Conservation (phyloP, 1,140 invertebrate genomes). For the Drosophila gunungcola region DNA sequence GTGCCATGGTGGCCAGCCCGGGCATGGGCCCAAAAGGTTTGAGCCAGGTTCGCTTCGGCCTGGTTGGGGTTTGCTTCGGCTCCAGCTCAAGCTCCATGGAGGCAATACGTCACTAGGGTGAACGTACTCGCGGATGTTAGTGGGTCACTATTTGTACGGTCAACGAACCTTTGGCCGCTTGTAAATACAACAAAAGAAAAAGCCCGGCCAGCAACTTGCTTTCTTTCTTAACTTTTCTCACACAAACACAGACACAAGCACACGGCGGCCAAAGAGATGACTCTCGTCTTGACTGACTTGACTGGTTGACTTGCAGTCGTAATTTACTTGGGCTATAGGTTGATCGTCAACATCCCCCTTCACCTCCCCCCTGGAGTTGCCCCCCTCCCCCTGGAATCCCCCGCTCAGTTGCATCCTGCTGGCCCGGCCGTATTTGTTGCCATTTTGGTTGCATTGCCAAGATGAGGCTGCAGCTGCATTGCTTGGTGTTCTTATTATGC, state of each 20-base stretch:
- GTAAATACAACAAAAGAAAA: constrained; percentile 80
- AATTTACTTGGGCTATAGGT: constrained; percentile 82
- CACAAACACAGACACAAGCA: constrained; percentile 16
- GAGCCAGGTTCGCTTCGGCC: constrained; percentile 68
- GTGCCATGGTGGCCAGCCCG: constrained; percentile 2
- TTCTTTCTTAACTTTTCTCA: constrained; percentile 75
- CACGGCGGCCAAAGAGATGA: constrained; percentile 33
- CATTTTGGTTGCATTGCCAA: constrained; percentile 66
- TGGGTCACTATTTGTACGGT: constrained; percentile 85
- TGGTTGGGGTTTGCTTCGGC: constrained; percentile 34
- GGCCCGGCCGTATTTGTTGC: constrained; percentile 61
- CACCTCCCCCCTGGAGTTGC: too few species aligned
- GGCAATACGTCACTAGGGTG: constrained; percentile 85
- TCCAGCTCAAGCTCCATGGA: constrained; percentile 59
- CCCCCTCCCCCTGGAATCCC: background rate
- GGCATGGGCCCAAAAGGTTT: constrained; percentile 56
- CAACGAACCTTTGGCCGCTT: constrained; percentile 84
- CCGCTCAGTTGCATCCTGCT: constrained; percentile 69
- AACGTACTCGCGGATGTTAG: constrained; percentile 85
- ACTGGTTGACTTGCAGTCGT: constrained; percentile 80
- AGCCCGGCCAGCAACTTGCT: constrained; percentile 66
- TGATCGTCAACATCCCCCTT: constrained; percentile 61
- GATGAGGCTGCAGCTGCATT: constrained; percentile 65
- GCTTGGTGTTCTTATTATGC: constrained; percentile 79
- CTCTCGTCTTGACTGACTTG: constrained; percentile 77